Evolutionary conservation across 2,113 vertebrate species (phyloP).

Genomic region (Amazona vittata): DNA sequence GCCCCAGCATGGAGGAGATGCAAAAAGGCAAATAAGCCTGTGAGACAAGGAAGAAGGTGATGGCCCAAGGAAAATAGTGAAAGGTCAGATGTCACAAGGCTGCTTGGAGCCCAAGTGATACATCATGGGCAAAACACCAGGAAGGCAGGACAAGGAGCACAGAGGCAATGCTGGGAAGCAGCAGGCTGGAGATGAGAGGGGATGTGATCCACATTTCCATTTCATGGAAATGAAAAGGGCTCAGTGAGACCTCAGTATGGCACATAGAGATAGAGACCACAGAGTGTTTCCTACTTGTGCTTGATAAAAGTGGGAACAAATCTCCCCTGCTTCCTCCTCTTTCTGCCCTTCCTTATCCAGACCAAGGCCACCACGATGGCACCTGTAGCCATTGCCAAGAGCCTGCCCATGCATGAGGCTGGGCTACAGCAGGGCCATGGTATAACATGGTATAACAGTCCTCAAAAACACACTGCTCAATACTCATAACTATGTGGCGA

Average conservation of each 20-base stretch:
- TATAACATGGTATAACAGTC: rapidly evolving
- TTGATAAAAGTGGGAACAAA: not conserved
- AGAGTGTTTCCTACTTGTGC: not conserved
- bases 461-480: not conserved
- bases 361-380: not conserved
- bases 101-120: not conserved
- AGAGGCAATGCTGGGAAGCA: not conserved
- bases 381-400: not conserved
- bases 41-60: not conserved
- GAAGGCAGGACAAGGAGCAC: not conserved
- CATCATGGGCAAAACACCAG: rapidly evolving
- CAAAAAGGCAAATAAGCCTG: not conserved
- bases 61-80: not conserved
- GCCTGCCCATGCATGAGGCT: not conserved
- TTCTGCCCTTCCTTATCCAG: not conserved
- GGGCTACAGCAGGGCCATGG: rapidly evolving
- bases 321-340: not conserved
- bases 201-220: not conserved
- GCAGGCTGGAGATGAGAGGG: not conserved
- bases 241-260: not conserved
- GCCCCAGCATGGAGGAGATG: not conserved
- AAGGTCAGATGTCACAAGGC: not conserved
- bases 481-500: not conserved
- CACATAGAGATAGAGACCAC: not conserved
- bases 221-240: not conserved